Percentiles rank a stretch among this genome's conserved stretches.
Conservation (phyloP, 2,797 vertebrate species). For the Ctenosaura bakeri region DNA sequence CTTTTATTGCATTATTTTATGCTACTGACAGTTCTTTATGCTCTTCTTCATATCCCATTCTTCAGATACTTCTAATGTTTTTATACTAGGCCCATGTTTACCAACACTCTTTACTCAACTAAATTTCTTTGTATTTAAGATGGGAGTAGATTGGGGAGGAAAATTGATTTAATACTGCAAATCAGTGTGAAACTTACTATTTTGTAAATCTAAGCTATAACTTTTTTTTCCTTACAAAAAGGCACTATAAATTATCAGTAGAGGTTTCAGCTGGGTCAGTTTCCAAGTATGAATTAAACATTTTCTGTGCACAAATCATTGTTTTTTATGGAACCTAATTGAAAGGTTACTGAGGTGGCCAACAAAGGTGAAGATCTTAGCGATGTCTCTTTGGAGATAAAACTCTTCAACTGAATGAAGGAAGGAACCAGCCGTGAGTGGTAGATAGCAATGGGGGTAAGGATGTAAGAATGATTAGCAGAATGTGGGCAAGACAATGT, state of each 20-base stretch:
- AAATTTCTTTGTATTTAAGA: conserved; percentile 5
- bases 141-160: neutral
- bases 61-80: conserved; percentile 4
- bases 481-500: neutral
- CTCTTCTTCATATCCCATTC: neutral
- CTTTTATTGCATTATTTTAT: conserved; percentile 15
- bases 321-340: conserved; percentile 37
- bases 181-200: conserved; percentile 33
- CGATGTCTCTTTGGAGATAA: conserved; percentile 49
- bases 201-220: conserved; percentile 38
- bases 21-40: conserved; percentile 16
- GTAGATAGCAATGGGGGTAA: conserved; percentile 27
- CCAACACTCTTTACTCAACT: neutral
- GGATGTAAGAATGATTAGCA: neutral
- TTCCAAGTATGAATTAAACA: conserved; percentile 70
- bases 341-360: conserved; percentile 59
- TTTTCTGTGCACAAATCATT: conserved; percentile 55
- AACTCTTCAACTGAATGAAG: conserved; percentile 33
- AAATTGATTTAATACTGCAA: conserved; percentile 37
- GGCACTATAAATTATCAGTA: conserved; percentile 61
- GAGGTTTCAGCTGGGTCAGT: conserved; percentile 61
- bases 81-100: neutral
- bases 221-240: neutral
- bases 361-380: conserved; percentile 60
- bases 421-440: conserved; percentile 41